A percentile compares a stretch with the other conserved stretches of the same genome.
Evolutionary conservation across 2,888 invertebrate genomes (phyloP).

Genomic region (Dryadula phaetusa): DNA sequence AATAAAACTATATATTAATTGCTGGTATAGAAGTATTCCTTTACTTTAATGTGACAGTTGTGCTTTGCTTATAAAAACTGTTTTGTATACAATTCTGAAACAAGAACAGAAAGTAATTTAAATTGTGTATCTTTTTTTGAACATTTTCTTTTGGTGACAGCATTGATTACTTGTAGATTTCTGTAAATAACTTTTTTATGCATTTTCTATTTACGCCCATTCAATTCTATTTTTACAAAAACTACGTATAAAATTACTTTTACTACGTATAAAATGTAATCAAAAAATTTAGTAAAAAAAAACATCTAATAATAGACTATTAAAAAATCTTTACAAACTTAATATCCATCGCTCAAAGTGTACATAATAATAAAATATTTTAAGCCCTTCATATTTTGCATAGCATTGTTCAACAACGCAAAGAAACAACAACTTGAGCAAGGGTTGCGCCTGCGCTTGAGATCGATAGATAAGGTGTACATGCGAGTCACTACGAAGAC

Average conservation of each 20-base stretch:
- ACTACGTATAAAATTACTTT: background rate
- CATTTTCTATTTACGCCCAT: slow-evolving; percentile 25
- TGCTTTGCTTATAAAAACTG: slow-evolving; percentile 12
- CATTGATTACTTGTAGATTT: slow-evolving; percentile 32
- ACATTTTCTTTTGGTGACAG: slow-evolving; percentile 30
- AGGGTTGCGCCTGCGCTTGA: slow-evolving; percentile 71
- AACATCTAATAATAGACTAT: too few relatives aligned
- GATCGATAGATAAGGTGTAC: slow-evolving; percentile 71
- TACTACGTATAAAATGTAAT: too few relatives aligned
- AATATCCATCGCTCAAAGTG: background rate
- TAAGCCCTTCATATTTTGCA: slow-evolving; percentile 39
- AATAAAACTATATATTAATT: background rate
- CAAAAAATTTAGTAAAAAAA: too few relatives aligned
- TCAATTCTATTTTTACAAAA: background rate
- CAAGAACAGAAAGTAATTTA: slow-evolving; percentile 31
- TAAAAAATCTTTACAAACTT: background rate
- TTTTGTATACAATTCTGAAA: slow-evolving; percentile 13
- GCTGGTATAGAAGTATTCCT: slow-evolving; percentile 4
- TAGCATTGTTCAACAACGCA: slow-evolving; percentile 38
- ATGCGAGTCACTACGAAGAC: slow-evolving; percentile 58
- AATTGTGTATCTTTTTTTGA: slow-evolving; percentile 32
- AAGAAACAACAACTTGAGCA: slow-evolving; percentile 46
- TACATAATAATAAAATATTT: slow-evolving; percentile 30
- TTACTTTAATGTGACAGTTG: slow-evolving; percentile 4
- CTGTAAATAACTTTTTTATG: slow-evolving; percentile 33